Percentiles rank a stretch among this genome's conserved stretches.
These are phyloP conservation scores for Scolopax bukidnonensis DNA, from an alignment of 2,797 vertebrate genomes.

Conservation along the genomic window DNA sequence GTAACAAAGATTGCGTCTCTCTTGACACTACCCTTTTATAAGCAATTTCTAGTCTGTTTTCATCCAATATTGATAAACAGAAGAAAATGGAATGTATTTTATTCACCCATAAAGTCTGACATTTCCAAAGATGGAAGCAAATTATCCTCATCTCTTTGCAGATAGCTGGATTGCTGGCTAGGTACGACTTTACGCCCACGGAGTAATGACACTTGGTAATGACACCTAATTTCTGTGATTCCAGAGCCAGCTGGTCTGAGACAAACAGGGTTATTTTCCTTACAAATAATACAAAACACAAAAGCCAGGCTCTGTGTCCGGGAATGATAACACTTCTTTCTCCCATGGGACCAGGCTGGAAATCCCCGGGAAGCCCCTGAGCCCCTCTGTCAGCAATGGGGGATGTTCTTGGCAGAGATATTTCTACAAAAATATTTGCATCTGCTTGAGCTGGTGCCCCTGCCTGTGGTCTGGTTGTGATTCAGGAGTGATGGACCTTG, in stretches of 20 bases:
- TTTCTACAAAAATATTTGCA: not conserved
- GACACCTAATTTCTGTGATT: not conserved
- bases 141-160: constrained; percentile 9
- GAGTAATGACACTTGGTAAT: not conserved
- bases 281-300: not conserved
- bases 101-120: constrained; percentile 55
- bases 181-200: not conserved
- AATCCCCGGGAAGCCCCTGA: not conserved
- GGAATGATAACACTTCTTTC: not conserved
- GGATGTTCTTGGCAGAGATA: not conserved
- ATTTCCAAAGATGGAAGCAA: constrained; percentile 53
- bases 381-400: not conserved
- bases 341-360: not conserved
- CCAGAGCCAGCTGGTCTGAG: not conserved
- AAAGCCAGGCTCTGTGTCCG: not conserved
- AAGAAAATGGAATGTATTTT: constrained; percentile 25
- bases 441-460: not conserved
- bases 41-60: constrained; percentile 50
- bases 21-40: not conserved
- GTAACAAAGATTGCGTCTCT: not conserved
- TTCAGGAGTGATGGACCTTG: not conserved
- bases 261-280: not conserved
- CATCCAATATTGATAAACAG: constrained; percentile 48
- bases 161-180: not conserved
- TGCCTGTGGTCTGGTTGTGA: not conserved